Base-by-base conservation (phyloP, 2,113 vertebrate species). In the Cebus imitator region DNA sequence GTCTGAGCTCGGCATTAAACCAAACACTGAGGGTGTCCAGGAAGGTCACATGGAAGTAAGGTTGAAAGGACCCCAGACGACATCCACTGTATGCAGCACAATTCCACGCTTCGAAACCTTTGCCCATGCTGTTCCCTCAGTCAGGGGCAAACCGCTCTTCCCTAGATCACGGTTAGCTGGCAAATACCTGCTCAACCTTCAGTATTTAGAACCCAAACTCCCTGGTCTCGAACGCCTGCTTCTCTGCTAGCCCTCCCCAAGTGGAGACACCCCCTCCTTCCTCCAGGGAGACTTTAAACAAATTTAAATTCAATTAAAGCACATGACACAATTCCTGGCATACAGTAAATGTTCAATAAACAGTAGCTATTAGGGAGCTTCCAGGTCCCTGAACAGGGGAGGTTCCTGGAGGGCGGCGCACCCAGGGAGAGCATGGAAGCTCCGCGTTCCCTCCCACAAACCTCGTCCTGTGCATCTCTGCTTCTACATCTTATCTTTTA, bases 301-400 rank as follows among this genome's bases (percentile, higher is more conserved):
- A 43, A 64, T 23, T n/a, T n/a, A 81, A 64, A 32, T 64, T 30
- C 5, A 64, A 64, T 64, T 64, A 32, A 30, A 72, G 93, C 35
- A 27, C 52, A 13, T 0, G 40, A 10, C 45, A 27, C 1, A 3
- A 37, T 0, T 30, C 14, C 17, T 18, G 27, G 72, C 40, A 17
- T 14, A 17, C 0, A 21, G 68, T 32, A 37, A 64, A 55, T 10
- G 3, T 55, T 52, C 55, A 18, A 0, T 21, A 27, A 58, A 48
- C 37, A 20, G 18, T 1, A 55, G 76, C 37, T 20, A 2, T 61
- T n/a, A 8, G 23, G 0, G 12, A 64, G 61, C 61, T 64, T 64
- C 27, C 27, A 13, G 61, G 32, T 64, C 30, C 27, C 61, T 64
- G 27, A 64, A 64, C 27, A 64, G 0, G 5, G 61, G 61, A 30